phyloP scores from a whole-genome alignment of 1,140 invertebrate species.

The Lepeophtheirus salmonis region DNA sequence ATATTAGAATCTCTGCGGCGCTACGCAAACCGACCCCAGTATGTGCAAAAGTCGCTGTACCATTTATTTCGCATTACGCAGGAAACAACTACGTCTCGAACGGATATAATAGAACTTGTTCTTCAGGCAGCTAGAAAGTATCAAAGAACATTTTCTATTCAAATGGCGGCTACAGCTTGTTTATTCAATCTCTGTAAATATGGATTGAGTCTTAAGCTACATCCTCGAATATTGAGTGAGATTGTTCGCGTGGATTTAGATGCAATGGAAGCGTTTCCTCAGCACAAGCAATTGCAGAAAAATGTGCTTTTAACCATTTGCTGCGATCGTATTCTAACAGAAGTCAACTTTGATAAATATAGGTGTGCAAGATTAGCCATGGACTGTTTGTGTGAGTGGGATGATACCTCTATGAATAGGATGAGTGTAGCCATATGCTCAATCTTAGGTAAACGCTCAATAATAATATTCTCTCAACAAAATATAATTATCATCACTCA shows the following conservation, averaged over 20 bases:
- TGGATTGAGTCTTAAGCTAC: constrained; percentile 42
- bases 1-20: constrained; percentile 41
- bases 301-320: constrained; percentile 55
- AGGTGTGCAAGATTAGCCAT: constrained; percentile 52
- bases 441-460: constrained; percentile 35
- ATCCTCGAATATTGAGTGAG: constrained; percentile 42
- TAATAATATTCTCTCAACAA: no score
- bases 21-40: constrained; percentile 39
- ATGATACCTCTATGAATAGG: constrained; percentile 50
- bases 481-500: no score
- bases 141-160: constrained; percentile 30
- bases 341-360: constrained; percentile 51
- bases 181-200: constrained; percentile 56
- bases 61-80: constrained; percentile 44
- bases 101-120: background rate
- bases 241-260: constrained; percentile 33
- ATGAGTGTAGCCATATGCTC: constrained; percentile 67
- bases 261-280: constrained; percentile 16
- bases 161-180: constrained; percentile 61
- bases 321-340: constrained; percentile 54
- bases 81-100: background rate
- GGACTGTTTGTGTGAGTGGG: constrained; percentile 49
- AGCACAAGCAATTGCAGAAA: constrained; percentile 42
- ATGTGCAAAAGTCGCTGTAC: constrained; percentile 50
- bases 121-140: background rate